Conservation (phyloP, 2,888 invertebrate species). For the Synergus japonicus region DNA sequence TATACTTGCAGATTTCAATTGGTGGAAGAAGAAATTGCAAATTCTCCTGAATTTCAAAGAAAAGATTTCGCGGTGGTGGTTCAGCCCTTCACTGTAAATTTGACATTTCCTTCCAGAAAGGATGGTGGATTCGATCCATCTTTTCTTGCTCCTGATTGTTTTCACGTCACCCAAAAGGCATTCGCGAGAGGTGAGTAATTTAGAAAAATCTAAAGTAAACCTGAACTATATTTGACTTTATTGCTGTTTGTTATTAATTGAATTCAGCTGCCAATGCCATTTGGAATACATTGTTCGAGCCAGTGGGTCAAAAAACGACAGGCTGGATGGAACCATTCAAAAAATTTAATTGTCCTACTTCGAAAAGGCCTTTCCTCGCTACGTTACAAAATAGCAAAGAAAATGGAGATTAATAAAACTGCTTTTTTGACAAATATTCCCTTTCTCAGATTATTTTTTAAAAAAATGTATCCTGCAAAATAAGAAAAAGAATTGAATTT, state of each 20-base stretch:
- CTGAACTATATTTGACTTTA: neutral
- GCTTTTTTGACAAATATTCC: neutral
- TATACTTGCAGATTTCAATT: conserved; percentile 77
- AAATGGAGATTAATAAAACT: neutral
- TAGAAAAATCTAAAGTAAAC: neutral
- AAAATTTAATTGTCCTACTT: conserved; percentile 78
- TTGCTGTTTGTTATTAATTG: conserved; percentile 5
- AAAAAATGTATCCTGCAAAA: too few relatives aligned
- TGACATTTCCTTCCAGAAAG: conserved; percentile 74
- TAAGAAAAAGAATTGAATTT: too few relatives aligned
- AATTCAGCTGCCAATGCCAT: conserved; percentile 79
- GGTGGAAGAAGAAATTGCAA: conserved; percentile 79
- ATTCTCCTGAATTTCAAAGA: conserved; percentile 76
- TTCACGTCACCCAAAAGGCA: conserved; percentile 82
- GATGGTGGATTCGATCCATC: conserved; percentile 78
- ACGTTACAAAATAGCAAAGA: conserved; percentile 58
- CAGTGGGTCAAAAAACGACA: conserved; percentile 78
- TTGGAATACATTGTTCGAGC: conserved; percentile 83
- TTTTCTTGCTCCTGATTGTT: conserved; percentile 81
- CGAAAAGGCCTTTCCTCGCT: conserved; percentile 77
- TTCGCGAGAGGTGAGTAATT: conserved; percentile 79
- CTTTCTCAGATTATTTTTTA: neutral
- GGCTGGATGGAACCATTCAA: conserved; percentile 71
- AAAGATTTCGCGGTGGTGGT: conserved; percentile 81
- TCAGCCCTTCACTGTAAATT: conserved; percentile 78